Evolutionary conservation across 2,797 vertebrate species (phyloP), one percentile per base, ranked within the genome.

Genomic region (Anisognathus igniventris): DNA sequence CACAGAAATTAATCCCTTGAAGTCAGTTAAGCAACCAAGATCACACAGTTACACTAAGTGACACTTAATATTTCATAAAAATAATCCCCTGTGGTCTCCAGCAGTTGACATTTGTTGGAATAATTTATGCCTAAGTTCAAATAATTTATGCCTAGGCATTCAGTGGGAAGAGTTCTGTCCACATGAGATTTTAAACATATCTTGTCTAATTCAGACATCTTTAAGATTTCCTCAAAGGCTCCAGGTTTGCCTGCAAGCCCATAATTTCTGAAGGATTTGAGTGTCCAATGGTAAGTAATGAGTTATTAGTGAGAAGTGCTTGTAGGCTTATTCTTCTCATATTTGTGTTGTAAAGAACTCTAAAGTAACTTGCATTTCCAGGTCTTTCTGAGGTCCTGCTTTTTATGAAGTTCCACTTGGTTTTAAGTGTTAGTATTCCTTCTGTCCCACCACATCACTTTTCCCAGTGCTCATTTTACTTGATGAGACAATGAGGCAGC

Each of bases 31-130:
- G 56, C 64, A 83, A 83, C 24, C 7, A n/a, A 75, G 72, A 94
- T 90, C 87, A 91, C 30, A 92, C 57, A 75, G 68, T 71, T 93
- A 75, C n/a, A 40, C n/a, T 50, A 65, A 89, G 31, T 68, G 64
- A 89, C 84, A 68, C 80, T 81, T 84, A 90, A 93, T 93, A 91
- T 91, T 95, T 93, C 85, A 88, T 8, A 42, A 83, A 85, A 93
- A 91, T 61, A 76, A 54, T 83, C 42, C 72, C 75, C 50, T 64
- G 7, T 85, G 67, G 40, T 82, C 53, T 85, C 48, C 53, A 77
- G 39, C 14, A 45, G 33, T n/a, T 88, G 82, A 82, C 42, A 45
- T 93, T 85, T 67, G 11, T 87, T 87, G 57, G 42, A 95, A 95
- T 91, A 95, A 91, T 86, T 88, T 93, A 91, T 90, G 21, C 28